These are phyloP conservation scores for Melitaea athalia DNA, from an alignment of 2,888 invertebrate genomes.

Conservation along the genomic window DNA sequence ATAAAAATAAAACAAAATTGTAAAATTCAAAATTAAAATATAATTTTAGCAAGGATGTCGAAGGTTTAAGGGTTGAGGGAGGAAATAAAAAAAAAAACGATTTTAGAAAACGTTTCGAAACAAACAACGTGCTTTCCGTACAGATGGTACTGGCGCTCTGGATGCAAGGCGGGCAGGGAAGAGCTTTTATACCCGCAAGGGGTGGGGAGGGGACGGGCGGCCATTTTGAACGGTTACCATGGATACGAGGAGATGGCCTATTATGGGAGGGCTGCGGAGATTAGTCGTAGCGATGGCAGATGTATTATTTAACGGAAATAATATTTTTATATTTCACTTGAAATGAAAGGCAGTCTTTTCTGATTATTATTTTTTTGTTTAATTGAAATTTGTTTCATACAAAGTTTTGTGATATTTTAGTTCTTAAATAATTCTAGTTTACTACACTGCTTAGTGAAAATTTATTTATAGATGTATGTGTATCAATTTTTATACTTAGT, in stretches of 20 bases:
- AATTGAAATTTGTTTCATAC: neutral
- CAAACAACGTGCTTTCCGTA: slow-evolving; percentile 53
- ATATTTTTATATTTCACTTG: slow-evolving; percentile 26
- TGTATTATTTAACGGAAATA: slow-evolving; percentile 36
- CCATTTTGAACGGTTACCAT: slow-evolving; percentile 77
- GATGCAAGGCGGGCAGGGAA: slow-evolving; percentile 51
- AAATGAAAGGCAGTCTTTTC: neutral
- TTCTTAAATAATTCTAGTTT: neutral
- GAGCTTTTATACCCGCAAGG: slow-evolving; percentile 67
- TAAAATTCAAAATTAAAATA: slow-evolving; percentile 44
- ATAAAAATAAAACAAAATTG: slow-evolving; percentile 43
- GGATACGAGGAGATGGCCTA: slow-evolving; percentile 80
- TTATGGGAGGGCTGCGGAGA: slow-evolving; percentile 80
- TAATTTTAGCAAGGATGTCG: slow-evolving; percentile 32
- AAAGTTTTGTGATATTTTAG: neutral
- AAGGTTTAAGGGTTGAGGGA: slow-evolving; percentile 36
- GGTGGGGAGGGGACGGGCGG: slow-evolving; percentile 62
- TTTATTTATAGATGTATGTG: no score
- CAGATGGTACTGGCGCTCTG: slow-evolving; percentile 74
- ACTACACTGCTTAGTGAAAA: no score
- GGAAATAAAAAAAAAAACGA: slow-evolving; percentile 51
- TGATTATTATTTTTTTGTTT: neutral
- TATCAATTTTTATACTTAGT: no score
- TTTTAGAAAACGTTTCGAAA: slow-evolving; percentile 49
- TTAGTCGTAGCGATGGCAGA: slow-evolving; percentile 73